Conservation (phyloP, 1,140 invertebrate genomes). For the Frieseomelitta varia region DNA sequence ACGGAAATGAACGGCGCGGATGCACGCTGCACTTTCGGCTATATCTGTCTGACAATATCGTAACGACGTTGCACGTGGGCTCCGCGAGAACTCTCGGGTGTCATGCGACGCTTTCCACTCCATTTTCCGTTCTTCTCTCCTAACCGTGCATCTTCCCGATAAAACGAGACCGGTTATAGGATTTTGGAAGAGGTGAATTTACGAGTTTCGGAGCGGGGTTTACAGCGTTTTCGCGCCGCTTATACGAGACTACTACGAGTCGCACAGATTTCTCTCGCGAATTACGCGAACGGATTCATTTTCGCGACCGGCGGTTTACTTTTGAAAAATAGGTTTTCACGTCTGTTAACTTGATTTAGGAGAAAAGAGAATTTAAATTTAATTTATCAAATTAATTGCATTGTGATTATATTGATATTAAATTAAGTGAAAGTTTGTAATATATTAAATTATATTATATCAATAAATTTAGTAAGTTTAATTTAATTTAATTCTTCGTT, state of each 20-base stretch:
- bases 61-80: slow-evolving; percentile 29
- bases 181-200: background rate
- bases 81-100: slow-evolving; percentile 24
- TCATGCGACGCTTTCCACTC: slow-evolving; percentile 48
- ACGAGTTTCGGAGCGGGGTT: background rate
- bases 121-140: background rate
- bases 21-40: slow-evolving; percentile 15
- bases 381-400: too few species aligned
- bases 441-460: too few species aligned
- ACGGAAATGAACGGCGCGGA: background rate
- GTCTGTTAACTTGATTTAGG: too few species aligned
- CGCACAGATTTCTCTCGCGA: background rate
- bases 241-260: too few species aligned
- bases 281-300: background rate
- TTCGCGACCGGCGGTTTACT: too few species aligned
- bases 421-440: too few species aligned
- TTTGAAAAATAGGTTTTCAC: too few species aligned
- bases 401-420: too few species aligned
- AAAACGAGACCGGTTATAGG: background rate
- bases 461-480: too few species aligned
- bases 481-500: too few species aligned
- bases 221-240: too few species aligned
- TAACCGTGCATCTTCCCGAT: background rate
- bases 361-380: too few species aligned
- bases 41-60: slow-evolving; percentile 41